Base-by-base conservation (phyloP, 2,888 invertebrate genomes). In the Meandrusa payeni region DNA sequence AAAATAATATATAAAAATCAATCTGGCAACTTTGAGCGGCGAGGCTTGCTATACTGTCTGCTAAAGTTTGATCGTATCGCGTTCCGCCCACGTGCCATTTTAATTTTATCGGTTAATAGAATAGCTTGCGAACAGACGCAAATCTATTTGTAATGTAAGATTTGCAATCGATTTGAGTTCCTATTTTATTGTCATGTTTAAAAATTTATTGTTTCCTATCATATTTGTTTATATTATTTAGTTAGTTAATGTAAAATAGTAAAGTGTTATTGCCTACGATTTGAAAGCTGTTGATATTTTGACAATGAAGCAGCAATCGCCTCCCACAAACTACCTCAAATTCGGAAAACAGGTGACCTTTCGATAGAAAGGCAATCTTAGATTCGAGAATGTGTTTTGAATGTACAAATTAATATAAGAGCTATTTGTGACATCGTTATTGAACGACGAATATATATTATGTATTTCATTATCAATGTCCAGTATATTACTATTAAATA, bases 381-480 rank as follows among this genome's bases (percentile, higher is more conserved):
- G 65, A 61, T 61, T 57, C 61, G 51, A 57, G 54, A 39, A 54
- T 59, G 59, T 64, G 65, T 60, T 61, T 53, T 64, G 68, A 61
- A 67, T 79, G 78, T 85, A 83, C 77, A 81, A 82, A 78, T 69
- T 78, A 75, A 41, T 36, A 50, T 76, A 76, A 70, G 68, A 66
- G 71, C 74, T 69, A 38, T 64, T 72, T 76, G 76, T 79, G 75
- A 75, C 72, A 76, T 74, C 66, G 69, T 72, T 77, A 71, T 74
- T 73, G 65, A 78, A 79, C 69, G 63, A 78, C 63, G 51, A 76
- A 72, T 76, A 77, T 61, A 62, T 48, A 55, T 61, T 76, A 82
- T 81, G 83, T 86, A 83, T 83, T 82, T 79, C 80, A 83, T 76
- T 79, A 82, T 80, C 66, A 71, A 77, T 87, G 85, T 86, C 85